phyloP scores from a whole-genome alignment of 1,140 invertebrate species.

The Saccostrea glomerata region DNA sequence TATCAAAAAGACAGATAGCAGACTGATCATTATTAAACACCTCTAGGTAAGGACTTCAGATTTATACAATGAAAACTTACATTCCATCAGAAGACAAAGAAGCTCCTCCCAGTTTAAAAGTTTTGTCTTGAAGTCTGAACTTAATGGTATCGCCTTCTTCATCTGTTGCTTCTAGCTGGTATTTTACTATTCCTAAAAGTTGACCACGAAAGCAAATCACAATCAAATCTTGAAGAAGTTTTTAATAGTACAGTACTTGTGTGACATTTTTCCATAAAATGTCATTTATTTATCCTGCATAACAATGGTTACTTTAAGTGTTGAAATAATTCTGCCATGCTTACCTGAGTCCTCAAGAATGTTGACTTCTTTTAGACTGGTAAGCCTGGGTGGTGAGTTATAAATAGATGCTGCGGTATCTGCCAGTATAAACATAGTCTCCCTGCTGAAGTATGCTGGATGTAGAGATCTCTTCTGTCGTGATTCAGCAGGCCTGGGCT shows the following conservation, averaged over 20 bases:
- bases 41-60: no score
- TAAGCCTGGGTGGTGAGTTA: constrained; percentile 46
- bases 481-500: neutral
- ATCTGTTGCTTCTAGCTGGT: constrained; percentile 27
- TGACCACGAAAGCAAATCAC: neutral
- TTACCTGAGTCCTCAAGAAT: constrained; percentile 50
- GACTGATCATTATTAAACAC: no score
- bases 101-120: neutral
- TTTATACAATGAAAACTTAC: neutral
- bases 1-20: no score
- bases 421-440: constrained; percentile 46
- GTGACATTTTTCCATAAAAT: no score
- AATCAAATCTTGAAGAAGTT: neutral
- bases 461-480: neutral
- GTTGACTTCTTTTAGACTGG: constrained; percentile 31
- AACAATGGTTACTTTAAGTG: neutral
- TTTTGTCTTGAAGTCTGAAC: constrained; percentile 4
- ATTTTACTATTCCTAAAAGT: constrained; percentile 25
- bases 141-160: constrained; percentile 22
- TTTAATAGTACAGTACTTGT: neutral
- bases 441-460: constrained; percentile 10
- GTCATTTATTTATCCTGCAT: no score
- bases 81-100: neutral
- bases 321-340: neutral
- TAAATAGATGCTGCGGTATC: constrained; percentile 37